phyloP scores from a whole-genome alignment of 1,140 invertebrate species.

The Uloborus diversus region DNA sequence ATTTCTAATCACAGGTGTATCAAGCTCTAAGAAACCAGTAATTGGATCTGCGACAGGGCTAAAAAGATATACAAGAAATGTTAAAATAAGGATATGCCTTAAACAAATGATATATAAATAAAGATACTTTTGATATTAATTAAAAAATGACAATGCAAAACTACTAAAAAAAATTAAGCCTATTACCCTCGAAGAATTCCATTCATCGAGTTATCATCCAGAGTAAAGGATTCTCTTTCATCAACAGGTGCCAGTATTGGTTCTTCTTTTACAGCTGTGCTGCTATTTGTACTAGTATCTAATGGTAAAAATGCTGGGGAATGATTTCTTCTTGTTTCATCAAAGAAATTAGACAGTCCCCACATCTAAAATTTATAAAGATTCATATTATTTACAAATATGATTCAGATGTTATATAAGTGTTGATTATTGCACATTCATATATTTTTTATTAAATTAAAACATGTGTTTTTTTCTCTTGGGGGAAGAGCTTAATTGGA shows the following conservation, averaged over 20 bases:
- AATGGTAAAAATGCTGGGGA: conserved; percentile 23
- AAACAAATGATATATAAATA: not conserved
- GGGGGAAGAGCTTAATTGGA: no score
- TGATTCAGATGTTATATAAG: no score
- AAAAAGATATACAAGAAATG: not conserved
- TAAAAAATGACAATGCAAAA: not conserved
- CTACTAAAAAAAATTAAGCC: no score
- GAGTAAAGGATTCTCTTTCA: not conserved
- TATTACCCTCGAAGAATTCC: not conserved
- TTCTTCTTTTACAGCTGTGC: not conserved
- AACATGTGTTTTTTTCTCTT: no score
- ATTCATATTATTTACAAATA: not conserved
- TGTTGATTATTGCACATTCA: no score
- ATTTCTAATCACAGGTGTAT: conserved; percentile 24
- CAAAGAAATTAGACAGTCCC: conserved; percentile 45
- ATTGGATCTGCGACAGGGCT: not conserved
- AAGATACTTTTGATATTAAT: not conserved
- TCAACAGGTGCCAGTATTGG: not conserved
- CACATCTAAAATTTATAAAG: conserved; percentile 24
- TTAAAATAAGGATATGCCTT: not conserved
- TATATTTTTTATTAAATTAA: no score
- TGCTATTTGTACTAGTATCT: not conserved
- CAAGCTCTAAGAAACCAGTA: conserved; percentile 10
- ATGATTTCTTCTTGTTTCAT: conserved; percentile 40
- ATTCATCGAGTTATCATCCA: not conserved